Evolutionary conservation across 37 sponge, comb jelly and placozoan genomes (phyloP), one percentile per base, ranked within the genome.

Genomic region (Amphimedon queenslandica): DNA sequence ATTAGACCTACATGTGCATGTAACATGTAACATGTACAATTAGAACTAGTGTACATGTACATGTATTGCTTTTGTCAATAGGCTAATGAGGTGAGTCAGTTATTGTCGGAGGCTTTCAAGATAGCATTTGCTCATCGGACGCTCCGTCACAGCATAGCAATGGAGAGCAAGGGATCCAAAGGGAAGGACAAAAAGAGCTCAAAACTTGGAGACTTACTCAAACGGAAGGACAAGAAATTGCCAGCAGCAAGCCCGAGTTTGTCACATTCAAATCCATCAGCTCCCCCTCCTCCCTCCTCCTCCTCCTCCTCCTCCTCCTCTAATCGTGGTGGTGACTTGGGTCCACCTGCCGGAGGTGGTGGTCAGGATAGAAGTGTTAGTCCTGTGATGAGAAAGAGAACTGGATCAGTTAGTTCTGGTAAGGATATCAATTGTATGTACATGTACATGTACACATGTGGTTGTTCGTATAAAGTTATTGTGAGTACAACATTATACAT

Each of bases 21-120:
- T n/a, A n/a, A n/a, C n/a, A n/a, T n/a, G n/a, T n/a, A n/a, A n/a
- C n/a, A n/a, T n/a, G n/a, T n/a, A n/a, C n/a, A n/a, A n/a, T n/a
- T n/a, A n/a, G n/a, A n/a, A n/a, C n/a, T n/a, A n/a, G n/a, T n/a
- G n/a, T n/a, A n/a, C n/a, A n/a, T n/a, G n/a, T n/a, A n/a, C n/a
- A n/a, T n/a, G n/a, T n/a, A n/a, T n/a, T n/a, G n/a, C n/a, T n/a
- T n/a, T n/a, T n/a, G n/a, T n/a, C n/a, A n/a, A 60, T 25, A 60
- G 61, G 61, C 61, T 60, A 60, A 25, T 60, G 61, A 60, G 21
- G 5, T 60, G 21, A 60, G 27, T n/a, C 61, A 60, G 61, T n/a
- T 60, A n/a, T n/a, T 60, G 61, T 60, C 61, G 5, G 24, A 60
- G 8, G 61, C 61, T 25, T 60, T 60, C 27, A 60, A 60, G 27